Conservation (phyloP, 2,888 invertebrate genomes). For the Siphlonurus alternatus region DNA sequence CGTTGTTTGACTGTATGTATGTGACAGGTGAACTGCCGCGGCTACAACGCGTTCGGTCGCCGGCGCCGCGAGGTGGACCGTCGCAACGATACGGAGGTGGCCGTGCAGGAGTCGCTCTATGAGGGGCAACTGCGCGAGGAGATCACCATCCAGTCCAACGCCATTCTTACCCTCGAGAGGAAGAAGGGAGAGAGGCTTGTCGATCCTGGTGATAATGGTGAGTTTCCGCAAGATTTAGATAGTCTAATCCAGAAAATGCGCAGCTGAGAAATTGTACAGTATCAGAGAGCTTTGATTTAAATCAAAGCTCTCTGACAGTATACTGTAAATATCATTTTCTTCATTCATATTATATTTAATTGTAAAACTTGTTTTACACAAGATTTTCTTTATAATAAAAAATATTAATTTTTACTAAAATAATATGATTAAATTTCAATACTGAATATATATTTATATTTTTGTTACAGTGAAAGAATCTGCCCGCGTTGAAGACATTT, state of each 20-base stretch:
- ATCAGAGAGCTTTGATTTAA: no score
- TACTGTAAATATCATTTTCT: no score
- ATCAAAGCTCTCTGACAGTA: no score
- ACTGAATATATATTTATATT: no score
- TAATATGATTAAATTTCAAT: no score
- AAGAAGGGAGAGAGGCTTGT: constrained; percentile 62
- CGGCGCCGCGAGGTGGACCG: constrained; percentile 36
- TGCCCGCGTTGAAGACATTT: constrained; percentile 62
- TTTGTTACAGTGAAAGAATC: constrained; percentile 19
- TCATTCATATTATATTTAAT: no score
- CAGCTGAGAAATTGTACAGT: no score
- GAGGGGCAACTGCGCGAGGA: constrained; percentile 80
- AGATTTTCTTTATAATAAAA: no score
- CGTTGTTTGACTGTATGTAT: no score
- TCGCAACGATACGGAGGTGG: constrained; percentile 37
- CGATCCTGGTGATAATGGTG: constrained; percentile 59
- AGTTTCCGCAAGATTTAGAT: neutral
- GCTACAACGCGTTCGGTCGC: constrained; percentile 77
- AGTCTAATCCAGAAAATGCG: no score
- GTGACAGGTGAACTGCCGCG: constrained; percentile 79
- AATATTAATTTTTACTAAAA: no score
- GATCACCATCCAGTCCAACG: constrained; percentile 82
- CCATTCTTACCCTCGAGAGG: constrained; percentile 75
- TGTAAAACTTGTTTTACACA: no score
- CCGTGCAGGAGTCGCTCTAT: constrained; percentile 36